These are phyloP conservation scores for Paradoxurus hermaphroditus DNA, from an alignment of 2,113 vertebrate species.

Conservation along the genomic window DNA sequence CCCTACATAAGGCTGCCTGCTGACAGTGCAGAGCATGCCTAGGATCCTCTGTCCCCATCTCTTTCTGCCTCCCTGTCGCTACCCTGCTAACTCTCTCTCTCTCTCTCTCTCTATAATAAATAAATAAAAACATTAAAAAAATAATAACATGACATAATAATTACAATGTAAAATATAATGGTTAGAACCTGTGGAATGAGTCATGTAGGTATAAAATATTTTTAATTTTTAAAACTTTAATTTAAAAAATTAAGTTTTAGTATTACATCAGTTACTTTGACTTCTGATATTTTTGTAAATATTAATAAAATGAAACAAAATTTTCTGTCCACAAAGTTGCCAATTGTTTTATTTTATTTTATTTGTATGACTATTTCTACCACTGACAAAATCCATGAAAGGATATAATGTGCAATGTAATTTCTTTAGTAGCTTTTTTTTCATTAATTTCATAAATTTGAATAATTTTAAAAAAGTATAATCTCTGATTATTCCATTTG, in stretches of 20 bases:
- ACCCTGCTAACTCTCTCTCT: too few species aligned
- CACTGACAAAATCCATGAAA: not conserved
- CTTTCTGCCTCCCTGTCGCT: too few species aligned
- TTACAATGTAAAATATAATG: conserved; percentile 4
- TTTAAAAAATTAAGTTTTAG: not conserved
- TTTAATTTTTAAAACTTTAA: not conserved
- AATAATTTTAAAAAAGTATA: not conserved
- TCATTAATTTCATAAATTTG: not conserved
- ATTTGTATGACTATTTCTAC: not conserved
- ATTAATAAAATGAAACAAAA: not conserved
- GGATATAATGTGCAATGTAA: not conserved
- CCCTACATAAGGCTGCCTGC: too few species aligned
- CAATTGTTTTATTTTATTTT: not conserved
- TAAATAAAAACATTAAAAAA: not conserved
- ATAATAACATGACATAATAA: conserved; percentile 33
- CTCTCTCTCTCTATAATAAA: too few species aligned
- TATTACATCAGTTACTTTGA: not conserved
- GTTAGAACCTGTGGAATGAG: not conserved
- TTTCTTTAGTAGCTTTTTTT: not conserved
- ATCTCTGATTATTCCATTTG: not conserved
- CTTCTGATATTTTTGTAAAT: not conserved
- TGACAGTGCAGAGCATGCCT: too few species aligned
- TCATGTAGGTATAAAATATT: not conserved
- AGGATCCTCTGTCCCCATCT: too few species aligned
- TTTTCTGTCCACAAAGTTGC: not conserved